Conservation (phyloP, 2,113 vertebrate species). For the Brienomyrus brachyistius region DNA sequence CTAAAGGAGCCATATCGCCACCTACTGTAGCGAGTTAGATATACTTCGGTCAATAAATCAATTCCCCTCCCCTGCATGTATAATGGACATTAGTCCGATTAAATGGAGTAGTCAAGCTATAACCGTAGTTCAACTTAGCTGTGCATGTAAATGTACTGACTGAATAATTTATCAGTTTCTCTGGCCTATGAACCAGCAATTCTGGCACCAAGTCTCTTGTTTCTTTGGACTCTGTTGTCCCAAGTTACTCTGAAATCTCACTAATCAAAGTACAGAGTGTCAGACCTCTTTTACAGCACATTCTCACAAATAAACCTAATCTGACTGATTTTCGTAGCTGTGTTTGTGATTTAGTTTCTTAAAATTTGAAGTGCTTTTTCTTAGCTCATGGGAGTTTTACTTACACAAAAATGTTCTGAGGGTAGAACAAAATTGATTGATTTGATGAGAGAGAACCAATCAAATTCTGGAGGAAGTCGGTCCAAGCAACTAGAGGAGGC, state of each 20-base stretch:
- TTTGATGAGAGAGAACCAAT: neutral
- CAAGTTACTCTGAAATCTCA: neutral
- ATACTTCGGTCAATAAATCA: too few relatives aligned
- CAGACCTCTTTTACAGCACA: neutral
- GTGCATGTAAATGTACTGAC: too few relatives aligned
- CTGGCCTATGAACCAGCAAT: neutral
- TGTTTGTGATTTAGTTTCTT: neutral
- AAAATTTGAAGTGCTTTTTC: neutral
- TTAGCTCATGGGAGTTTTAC: too few relatives aligned
- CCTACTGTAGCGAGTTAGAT: too few relatives aligned
- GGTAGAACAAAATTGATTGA: neutral
- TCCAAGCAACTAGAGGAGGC: neutral
- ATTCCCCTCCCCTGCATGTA: too few relatives aligned
- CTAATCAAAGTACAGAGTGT: neutral
- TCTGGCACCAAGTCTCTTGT: neutral
- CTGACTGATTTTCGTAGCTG: neutral
- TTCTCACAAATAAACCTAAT: neutral
- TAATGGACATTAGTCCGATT: too few relatives aligned
- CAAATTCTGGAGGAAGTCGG: neutral
- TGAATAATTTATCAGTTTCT: neutral
- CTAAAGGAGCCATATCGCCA: too few relatives aligned
- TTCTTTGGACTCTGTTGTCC: neutral
- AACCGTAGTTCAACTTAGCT: too few relatives aligned
- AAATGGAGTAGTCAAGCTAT: too few relatives aligned
- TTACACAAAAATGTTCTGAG: neutral